Evolutionary conservation across 2,888 invertebrate species (phyloP), one percentile per base, ranked within the genome.

Genomic region (Rapana venosa): DNA sequence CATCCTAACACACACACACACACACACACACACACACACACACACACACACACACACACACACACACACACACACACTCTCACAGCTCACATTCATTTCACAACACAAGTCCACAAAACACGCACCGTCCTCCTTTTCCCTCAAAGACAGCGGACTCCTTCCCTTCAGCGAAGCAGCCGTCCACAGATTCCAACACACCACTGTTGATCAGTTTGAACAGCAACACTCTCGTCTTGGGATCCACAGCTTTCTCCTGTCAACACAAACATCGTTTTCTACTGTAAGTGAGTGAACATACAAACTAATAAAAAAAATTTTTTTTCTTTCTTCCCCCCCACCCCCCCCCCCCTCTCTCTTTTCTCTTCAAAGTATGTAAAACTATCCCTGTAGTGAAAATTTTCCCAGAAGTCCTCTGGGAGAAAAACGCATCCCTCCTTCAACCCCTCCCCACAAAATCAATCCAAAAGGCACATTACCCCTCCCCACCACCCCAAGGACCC

Each of bases 141-240:
- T 97, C 97, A 79, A 97, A 95, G 8, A 97, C 96, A 58, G 97
- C 96, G 5, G 97, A 96, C 93, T 97, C 97, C 94, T 97, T 97
- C 77, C 97, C 97, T 17, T 97, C 97, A 90, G 97, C 97, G 91
- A 97, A 96, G 87, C 96, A 96, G 87, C 96, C 96, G 0, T 97
- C 97, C 1, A 97, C 95, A 20, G 96, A 94, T 70, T 97, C 97
- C 91, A 97, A 95, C 5, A 97, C 94, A 2, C 96, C 97, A 91
- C 95, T 96, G 94, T 97, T 97, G 70, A 97, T 96, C 94, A 97
- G 94, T 94, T 97, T 97, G 94, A 96, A 97, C 85, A 97, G 94
- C 58, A 97, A 93, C 66, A 97, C 95, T 26, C 97, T 95, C 15
- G 97, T 97, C 84, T 96, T 96, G 2, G 96, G 96, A 95, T 97